A percentile compares a stretch with the other conserved stretches of the same genome.
phyloP scores from a whole-genome alignment of 2,113 vertebrate genomes.

The Salminus brasiliensis region DNA sequence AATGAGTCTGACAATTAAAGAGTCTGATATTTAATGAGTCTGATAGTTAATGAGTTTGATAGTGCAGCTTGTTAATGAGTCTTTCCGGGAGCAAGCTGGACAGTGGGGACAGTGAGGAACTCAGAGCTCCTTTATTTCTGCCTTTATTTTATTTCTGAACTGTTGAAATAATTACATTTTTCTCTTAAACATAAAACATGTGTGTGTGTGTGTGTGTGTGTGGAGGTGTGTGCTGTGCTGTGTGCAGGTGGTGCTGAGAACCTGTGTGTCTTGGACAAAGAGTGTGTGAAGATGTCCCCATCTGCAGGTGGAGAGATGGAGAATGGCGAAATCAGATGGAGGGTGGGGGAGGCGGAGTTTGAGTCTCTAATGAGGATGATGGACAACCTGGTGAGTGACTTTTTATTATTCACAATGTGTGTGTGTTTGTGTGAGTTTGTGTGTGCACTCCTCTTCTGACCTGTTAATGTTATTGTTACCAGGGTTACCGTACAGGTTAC shows the following conservation, averaged over 20 bases:
- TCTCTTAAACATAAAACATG: no score
- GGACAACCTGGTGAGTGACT: constrained; percentile 91
- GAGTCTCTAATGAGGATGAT: constrained; percentile 97
- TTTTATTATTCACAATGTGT: neutral
- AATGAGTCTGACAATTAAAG: no score
- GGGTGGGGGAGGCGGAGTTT: constrained; percentile 90
- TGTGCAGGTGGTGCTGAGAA: constrained; percentile 85
- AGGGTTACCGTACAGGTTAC: constrained; percentile 97
- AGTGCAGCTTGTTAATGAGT: no score
- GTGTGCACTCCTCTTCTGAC: neutral
- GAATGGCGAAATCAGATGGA: constrained; percentile 88
- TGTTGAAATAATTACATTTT: no score
- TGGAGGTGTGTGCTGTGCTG: constrained; percentile 85
- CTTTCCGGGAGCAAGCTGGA: no score
- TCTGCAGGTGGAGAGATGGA: constrained; percentile 79
- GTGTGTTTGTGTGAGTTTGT: no score
- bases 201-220: no score
- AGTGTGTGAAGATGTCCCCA: constrained; percentile 84
- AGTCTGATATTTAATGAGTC: no score
- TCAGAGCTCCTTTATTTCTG: no score
- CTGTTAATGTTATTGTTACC: constrained; percentile 1
- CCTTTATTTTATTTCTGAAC: no score
- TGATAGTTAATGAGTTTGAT: no score
- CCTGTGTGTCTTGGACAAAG: constrained; percentile 85
- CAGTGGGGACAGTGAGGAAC: no score